A percentile compares a stretch with the other conserved stretches of the same genome.
Conservation (phyloP, 2,888 invertebrate species). For the Cryptus viduatorius region DNA sequence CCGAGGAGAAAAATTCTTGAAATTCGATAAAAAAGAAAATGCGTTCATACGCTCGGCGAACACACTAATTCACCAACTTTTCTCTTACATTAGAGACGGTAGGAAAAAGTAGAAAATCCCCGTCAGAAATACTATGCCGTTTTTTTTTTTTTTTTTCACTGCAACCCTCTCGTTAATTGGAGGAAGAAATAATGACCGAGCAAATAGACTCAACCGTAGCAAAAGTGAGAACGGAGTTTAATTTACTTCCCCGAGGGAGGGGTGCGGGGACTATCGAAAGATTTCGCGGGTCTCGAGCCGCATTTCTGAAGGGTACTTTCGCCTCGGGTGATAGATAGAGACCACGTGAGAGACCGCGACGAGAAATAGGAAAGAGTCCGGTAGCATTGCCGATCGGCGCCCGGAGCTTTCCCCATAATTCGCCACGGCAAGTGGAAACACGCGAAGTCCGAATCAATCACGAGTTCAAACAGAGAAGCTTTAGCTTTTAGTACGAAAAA, state of each 20-base stretch:
- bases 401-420: constrained; percentile 59
- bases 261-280: not conserved
- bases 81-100: no score
- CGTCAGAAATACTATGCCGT: no score
- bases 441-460: constrained; percentile 68
- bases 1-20: no score
- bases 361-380: not conserved
- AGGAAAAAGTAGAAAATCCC: no score
- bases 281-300: constrained; percentile 18
- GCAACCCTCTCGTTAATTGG: constrained; percentile 29
- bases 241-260: constrained; percentile 12
- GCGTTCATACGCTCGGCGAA: no score
- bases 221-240: constrained; percentile 8
- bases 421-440: constrained; percentile 59
- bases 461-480: constrained; percentile 58
- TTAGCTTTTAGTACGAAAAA: constrained; percentile 36
- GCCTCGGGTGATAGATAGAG: constrained; percentile 1
- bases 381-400: constrained; percentile 15
- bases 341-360: not conserved
- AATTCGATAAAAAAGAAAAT: no score
- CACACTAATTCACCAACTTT: no score
- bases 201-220: not conserved
- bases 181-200: constrained; percentile 28
- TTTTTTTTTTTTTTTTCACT: not conserved
- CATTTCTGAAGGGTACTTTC: constrained; percentile 26